Evolutionary conservation across 2,797 vertebrate genomes (phyloP).

Genomic region (Lacerta bilineata): DNA sequence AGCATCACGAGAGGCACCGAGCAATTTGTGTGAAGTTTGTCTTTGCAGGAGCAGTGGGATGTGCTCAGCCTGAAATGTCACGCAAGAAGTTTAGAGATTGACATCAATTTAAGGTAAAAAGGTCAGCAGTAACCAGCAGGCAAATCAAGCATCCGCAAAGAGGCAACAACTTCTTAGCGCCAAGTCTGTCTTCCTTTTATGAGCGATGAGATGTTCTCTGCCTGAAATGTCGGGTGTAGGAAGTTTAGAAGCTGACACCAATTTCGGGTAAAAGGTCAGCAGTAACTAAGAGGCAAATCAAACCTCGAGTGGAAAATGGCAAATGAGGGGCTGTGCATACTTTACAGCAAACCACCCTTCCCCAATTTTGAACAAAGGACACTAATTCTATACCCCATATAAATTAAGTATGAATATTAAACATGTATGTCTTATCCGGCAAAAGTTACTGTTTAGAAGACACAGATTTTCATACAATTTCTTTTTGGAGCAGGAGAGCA

Average conservation of each 20-base stretch:
- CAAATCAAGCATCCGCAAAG: background rate
- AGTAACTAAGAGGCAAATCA: conserved; percentile 6
- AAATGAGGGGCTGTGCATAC: background rate
- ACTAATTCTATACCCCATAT: background rate
- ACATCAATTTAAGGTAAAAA: background rate
- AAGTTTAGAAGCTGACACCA: background rate
- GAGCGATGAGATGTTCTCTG: background rate
- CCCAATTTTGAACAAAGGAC: background rate
- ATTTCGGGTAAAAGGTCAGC: background rate
- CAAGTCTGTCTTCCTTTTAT: background rate
- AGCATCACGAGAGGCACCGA: background rate
- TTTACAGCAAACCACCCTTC: background rate
- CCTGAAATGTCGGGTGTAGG: background rate
- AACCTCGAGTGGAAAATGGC: background rate
- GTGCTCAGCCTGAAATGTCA: background rate
- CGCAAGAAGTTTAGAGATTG: background rate
- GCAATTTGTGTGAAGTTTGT: background rate
- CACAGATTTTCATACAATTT: background rate
- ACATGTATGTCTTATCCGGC: background rate
- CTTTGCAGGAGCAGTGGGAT: background rate
- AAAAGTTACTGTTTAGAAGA: background rate
- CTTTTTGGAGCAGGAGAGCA: too few relatives aligned
- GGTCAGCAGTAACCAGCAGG: background rate
- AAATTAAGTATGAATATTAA: background rate
- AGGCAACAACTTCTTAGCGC: background rate